Base-by-base conservation (phyloP, 2,113 vertebrate genomes). In the Anarhynchus alexandrinus region DNA sequence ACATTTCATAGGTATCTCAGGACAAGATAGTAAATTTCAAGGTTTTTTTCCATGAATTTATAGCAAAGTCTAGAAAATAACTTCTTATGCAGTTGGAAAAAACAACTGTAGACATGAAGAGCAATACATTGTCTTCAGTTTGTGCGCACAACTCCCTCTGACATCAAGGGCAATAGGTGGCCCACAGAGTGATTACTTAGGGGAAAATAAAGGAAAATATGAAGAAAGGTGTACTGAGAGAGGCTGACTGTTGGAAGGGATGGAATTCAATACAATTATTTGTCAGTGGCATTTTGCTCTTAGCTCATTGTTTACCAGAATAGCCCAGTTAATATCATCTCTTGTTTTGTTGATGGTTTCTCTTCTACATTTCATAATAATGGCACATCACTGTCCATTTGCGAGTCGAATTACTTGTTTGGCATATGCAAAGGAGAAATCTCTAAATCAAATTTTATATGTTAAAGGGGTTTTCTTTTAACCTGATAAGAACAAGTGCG, bases 11-110 rank as follows among this genome's bases (percentile, higher is more conserved):
- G 92, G 81, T 95, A 93, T 93, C 92, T 95, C 89, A 95, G 88
- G 92, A 92, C 87, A 92, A 83, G 94, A 80, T 30, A 93, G 95
- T 94, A 95, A 97, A 97, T 97, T 88, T 90, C 72, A 79, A 66
- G 29, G 3, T 2, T 79, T 91, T 82, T 83, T 20, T 71, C 40
- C 54, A 47, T 81, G 18, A 88, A 96, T 96, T 91, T 96, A 94
- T 88, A 88, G 66, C 49, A 57, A 85, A 93, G 72, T 51, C 76
- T 65, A 55, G 65, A 73, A 88, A 95, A 92, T 45, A 82, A 55
- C 42, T 86, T 55, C 88, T 96, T 82, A 43, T 43, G 70, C 45
- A 64, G 32, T 23, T 74, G 43, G 71, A 62, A 87, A 73, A 87
- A 86, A 55, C 27, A 79, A 12, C 38, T 59, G 47, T 51, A 62